A percentile compares a stretch with the other conserved stretches of the same genome.
phyloP scores from a whole-genome alignment of 2,113 vertebrate genomes.

The Athene noctua region DNA sequence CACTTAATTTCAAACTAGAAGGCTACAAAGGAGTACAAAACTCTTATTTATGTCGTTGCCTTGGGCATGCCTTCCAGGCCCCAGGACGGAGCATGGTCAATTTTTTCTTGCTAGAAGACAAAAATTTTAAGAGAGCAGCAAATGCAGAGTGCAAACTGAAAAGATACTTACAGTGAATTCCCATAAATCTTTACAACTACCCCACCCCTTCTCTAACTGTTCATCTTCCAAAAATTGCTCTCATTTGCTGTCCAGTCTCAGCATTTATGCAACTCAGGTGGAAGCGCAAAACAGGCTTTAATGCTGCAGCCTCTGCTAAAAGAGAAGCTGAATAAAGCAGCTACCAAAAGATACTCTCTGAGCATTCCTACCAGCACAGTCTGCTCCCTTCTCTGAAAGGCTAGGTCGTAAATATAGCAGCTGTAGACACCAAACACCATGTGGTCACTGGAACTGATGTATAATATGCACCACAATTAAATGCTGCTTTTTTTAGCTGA shows the following conservation, averaged over 20 bases:
- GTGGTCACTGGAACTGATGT: background rate
- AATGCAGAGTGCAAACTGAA: background rate
- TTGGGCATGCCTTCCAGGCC: background rate
- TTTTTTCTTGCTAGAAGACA: background rate
- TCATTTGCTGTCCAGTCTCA: background rate
- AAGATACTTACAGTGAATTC: background rate
- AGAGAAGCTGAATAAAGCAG: background rate
- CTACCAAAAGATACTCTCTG: background rate
- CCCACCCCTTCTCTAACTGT: background rate
- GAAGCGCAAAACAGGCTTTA: background rate
- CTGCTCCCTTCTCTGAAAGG: background rate
- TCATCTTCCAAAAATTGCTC: background rate
- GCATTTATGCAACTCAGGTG: background rate
- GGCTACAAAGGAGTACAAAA: background rate
- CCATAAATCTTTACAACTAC: background rate
- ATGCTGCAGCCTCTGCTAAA: background rate
- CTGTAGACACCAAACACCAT: background rate
- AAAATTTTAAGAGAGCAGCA: background rate
- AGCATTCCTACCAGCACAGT: background rate
- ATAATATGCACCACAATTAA: background rate
- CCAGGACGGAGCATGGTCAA: background rate
- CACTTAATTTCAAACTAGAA: background rate
- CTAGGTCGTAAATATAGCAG: conserved; percentile 4
- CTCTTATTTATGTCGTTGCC: background rate
- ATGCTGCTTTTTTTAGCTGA: background rate